A percentile compares a stretch with the other conserved stretches of the same genome.
Evolutionary conservation across 2,113 vertebrate genomes (phyloP).

Genomic region (Gallinago undulata): DNA sequence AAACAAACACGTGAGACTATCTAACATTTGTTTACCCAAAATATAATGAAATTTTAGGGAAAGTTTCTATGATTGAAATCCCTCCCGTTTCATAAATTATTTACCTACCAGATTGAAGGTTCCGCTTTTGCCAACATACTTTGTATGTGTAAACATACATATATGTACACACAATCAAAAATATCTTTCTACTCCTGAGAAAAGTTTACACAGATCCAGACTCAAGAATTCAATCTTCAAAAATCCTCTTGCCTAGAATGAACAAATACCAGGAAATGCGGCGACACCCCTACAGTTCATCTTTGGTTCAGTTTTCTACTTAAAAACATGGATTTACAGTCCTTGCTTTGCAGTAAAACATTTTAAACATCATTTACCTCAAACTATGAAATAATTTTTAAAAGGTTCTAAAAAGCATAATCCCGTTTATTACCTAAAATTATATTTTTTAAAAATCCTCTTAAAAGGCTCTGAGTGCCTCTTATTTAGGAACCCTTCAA

Average conservation of each 20-base stretch:
- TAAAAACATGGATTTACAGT: not conserved
- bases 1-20: not conserved
- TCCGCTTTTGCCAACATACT: not conserved
- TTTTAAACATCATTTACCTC: not conserved
- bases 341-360: not conserved
- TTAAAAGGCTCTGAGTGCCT: not conserved
- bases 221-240: not conserved
- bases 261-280: not conserved
- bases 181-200: not conserved
- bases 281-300: not conserved
- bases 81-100: not conserved
- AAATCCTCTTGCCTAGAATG: not conserved
- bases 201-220: not conserved
- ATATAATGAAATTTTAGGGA: not conserved
- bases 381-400: not conserved
- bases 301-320: not conserved
- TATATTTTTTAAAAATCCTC: not conserved
- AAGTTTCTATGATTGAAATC: not conserved
- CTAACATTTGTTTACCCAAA: not conserved
- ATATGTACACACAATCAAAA: not conserved
- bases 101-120: not conserved
- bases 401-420: not conserved
- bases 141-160: not conserved
- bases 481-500: not conserved
- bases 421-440: not conserved